Conservation (phyloP, 2,113 vertebrate species). For the Pycnonotus jocosus region DNA sequence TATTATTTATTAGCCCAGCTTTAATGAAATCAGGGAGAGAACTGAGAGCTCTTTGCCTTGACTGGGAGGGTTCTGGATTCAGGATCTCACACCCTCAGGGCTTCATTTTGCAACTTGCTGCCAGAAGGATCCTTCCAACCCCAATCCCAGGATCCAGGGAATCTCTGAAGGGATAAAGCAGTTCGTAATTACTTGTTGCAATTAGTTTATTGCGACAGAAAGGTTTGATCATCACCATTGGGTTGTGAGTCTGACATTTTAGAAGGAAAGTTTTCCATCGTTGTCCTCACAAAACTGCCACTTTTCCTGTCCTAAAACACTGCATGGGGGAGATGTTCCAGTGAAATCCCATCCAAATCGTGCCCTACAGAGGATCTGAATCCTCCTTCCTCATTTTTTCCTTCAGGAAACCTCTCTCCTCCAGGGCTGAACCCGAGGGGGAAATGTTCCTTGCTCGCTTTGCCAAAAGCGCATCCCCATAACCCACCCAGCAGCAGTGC, state of each 20-base stretch:
- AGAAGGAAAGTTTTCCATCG: not conserved
- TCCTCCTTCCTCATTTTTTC: not conserved
- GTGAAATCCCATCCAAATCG: not conserved
- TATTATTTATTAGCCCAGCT: not conserved
- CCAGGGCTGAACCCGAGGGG: not conserved
- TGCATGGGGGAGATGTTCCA: not conserved
- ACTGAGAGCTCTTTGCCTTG: not conserved
- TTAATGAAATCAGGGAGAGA: not conserved
- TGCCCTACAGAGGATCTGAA: not conserved
- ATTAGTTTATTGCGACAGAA: not conserved
- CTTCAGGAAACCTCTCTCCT: not conserved
- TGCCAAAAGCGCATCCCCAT: not conserved
- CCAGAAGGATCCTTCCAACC: not conserved
- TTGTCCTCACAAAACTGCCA: not conserved
- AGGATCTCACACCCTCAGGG: not conserved
- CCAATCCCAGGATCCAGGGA: not conserved
- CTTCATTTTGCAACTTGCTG: constrained; percentile 41
- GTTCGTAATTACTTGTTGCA: not conserved
- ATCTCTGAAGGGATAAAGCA: not conserved
- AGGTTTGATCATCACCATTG: not conserved
- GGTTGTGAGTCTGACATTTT: not conserved
- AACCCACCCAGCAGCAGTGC: not conserved
- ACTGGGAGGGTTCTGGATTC: not conserved
- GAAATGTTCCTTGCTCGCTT: not conserved
- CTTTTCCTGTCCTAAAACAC: not conserved